Conservation (phyloP, 2,113 vertebrate genomes). For the Montifringilla adamsi region DNA sequence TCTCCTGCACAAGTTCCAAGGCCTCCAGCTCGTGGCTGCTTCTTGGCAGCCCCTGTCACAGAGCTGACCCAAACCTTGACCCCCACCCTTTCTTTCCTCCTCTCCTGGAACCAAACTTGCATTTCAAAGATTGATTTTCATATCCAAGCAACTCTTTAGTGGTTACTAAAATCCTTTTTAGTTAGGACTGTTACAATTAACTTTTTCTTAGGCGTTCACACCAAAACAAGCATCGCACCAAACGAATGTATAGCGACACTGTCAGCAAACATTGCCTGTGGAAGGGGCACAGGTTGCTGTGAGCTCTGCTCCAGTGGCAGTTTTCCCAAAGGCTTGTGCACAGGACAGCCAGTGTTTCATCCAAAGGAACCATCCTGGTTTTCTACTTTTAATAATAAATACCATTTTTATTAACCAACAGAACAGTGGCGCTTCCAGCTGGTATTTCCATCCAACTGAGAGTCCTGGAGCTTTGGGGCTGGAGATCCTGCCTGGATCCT, state of each 20-base stretch:
- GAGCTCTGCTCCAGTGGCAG: background rate
- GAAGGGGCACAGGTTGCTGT: background rate
- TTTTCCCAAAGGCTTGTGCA: rapidly evolving
- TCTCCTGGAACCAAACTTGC: background rate
- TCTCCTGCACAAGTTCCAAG: background rate
- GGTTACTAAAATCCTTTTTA: background rate
- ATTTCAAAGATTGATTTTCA: background rate
- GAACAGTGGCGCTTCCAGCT: background rate
- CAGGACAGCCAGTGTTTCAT: background rate
- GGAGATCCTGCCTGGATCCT: background rate
- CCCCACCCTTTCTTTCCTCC: background rate
- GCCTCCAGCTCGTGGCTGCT: background rate
- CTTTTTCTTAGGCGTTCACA: background rate
- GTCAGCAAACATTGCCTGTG: background rate
- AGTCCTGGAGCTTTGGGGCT: background rate
- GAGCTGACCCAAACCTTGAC: background rate
- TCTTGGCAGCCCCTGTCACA: background rate
- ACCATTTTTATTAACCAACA: background rate
- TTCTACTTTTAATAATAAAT: conserved; percentile 7
- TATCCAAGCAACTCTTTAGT: background rate
- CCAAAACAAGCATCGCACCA: background rate
- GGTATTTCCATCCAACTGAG: background rate
- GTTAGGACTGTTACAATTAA: background rate
- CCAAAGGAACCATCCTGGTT: background rate
- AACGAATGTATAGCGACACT: background rate